Percentiles rank a stretch among this genome's conserved stretches.
phyloP scores from a whole-genome alignment of 2,888 invertebrate species.

The Leucoma salicis region DNA sequence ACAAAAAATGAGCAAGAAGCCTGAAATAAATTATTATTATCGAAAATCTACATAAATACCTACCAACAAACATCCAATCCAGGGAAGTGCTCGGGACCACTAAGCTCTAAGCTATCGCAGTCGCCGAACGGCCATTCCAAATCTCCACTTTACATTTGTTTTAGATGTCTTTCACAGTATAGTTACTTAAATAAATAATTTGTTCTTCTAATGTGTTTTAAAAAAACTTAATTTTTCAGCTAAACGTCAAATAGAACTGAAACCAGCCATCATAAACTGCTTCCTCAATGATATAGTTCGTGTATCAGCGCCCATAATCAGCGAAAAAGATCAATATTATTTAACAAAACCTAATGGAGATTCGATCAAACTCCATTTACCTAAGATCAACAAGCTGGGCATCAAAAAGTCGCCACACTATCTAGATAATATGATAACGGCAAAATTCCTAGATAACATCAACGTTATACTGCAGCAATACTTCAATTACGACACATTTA shows the following conservation, averaged over 20 bases:
- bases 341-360: constrained; percentile 56
- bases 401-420: not conserved
- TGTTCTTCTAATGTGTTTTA: too few relatives aligned
- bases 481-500: not conserved
- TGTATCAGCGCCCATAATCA: constrained; percentile 49
- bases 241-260: constrained; percentile 48
- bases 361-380: constrained; percentile 36
- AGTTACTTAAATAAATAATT: too few relatives aligned
- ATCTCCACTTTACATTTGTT: too few relatives aligned
- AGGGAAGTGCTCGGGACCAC: too few relatives aligned
- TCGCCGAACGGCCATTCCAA: too few relatives aligned
- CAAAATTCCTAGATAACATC: not conserved
- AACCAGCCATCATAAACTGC: constrained; percentile 41
- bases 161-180: too few relatives aligned
- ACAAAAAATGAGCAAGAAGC: too few relatives aligned
- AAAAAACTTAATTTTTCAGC: too few relatives aligned
- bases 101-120: too few relatives aligned
- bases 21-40: too few relatives aligned
- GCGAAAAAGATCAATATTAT: constrained; percentile 38
- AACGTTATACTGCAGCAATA: constrained; percentile 3
- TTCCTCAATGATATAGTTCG: constrained; percentile 48
- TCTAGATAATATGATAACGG: not conserved
- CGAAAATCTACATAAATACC: too few relatives aligned
- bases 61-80: too few relatives aligned
- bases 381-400: constrained; percentile 8